Conservation (phyloP, 2,113 vertebrate genomes). For the Centropus unirufus region DNA sequence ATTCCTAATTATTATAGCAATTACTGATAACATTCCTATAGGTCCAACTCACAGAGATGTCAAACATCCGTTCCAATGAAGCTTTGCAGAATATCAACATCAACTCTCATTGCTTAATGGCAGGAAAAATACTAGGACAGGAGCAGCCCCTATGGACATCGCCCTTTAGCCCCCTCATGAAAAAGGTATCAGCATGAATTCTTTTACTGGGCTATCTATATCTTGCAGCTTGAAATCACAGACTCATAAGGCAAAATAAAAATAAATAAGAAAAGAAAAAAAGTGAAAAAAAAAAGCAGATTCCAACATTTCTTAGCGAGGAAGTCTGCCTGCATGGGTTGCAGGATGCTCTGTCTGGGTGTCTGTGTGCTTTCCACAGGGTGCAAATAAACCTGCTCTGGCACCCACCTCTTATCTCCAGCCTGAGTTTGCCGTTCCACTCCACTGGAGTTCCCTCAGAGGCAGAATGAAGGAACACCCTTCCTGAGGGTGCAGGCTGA, state of each 20-base stretch:
- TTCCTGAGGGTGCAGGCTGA: background rate
- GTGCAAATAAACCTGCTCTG: background rate
- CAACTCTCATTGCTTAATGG: background rate
- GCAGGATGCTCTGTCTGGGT: background rate
- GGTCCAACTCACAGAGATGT: background rate
- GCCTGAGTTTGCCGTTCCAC: background rate
- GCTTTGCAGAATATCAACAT: background rate
- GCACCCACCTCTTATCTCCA: background rate
- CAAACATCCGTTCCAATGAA: background rate
- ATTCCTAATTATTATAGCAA: background rate
- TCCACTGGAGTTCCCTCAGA: background rate
- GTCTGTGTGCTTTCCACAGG: background rate
- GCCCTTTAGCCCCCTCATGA: background rate
- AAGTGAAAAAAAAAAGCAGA: too few relatives aligned
- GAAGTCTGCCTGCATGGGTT: background rate
- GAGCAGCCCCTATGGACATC: background rate
- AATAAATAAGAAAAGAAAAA: too few relatives aligned
- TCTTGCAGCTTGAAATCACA: background rate
- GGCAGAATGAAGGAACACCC: background rate
- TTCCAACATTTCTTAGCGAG: background rate
- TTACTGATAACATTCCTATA: background rate
- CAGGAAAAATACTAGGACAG: background rate
- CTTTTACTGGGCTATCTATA: background rate
- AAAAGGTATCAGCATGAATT: background rate
- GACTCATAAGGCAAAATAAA: background rate